Base-by-base conservation (phyloP, 2,888 invertebrate genomes). In the Rotaria magnacalcarata region DNA sequence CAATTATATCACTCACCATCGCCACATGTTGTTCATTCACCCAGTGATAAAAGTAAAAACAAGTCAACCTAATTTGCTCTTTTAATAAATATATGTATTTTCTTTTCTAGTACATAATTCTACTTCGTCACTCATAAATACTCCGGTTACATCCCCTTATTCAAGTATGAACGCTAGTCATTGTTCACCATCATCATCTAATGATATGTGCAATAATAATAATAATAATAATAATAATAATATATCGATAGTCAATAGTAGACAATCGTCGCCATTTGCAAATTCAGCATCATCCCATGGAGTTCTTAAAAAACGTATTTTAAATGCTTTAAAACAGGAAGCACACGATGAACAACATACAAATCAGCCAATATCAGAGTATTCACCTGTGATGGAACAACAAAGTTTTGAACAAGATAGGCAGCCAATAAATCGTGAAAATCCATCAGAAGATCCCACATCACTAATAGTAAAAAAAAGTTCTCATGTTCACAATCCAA, bases 191-290 rank as follows among this genome's bases (percentile, higher is more conserved):
- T 34, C 67, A 67, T 67, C 67, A 67, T 67, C 67, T 34, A 67
- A 34, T 16, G 67, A 67, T 67, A 67, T 67, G 67, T 67, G 67
- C 67, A 67, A 67, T 67, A 67, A 41, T 67, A 67, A 67, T 34
- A 56, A 24, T 24, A 56, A 2, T 56, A 52, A 52, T 52, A 67
- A 67, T 67, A 67, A 41, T 67, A 56, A 56, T 56, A 56, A 56
- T 56, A 0, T 8, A 56, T 19, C 67, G 24, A 14, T 34, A 67
- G 16, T 34, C 16, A 67, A 67, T 41, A 67, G 67, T 67, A 67
- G 34, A 19, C 67, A 67, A 41, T 34, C 67, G 19, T 67, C 67
- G 24, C 67, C 67, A 67, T 0, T 34, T 14, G 16, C 67, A 67
- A 67, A 67, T 41, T 67, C 67, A 19, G 1, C 16, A 27, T 67